phyloP scores from a whole-genome alignment of 2,797 vertebrate genomes.

The Neosilurus hyrtlii region DNA sequence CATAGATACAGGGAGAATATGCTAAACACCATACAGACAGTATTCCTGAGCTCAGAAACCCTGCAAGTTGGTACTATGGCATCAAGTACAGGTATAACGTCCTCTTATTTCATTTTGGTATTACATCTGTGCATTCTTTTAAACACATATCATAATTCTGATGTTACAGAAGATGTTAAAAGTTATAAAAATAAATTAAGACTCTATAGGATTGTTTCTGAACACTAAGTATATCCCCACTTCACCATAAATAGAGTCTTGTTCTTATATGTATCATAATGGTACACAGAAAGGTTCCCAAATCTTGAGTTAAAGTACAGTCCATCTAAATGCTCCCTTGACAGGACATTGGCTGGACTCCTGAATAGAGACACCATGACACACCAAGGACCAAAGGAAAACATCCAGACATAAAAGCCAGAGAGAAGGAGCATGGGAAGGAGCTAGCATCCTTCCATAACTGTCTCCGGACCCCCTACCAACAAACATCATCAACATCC shows the following conservation, averaged over 20 bases:
- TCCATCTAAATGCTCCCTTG: conserved; percentile 2
- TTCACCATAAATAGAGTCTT: not conserved
- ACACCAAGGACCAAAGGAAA: conserved; percentile 41
- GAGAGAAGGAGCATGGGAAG: conserved; percentile 38
- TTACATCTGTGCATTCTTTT: not conserved
- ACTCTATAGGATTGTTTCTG: not conserved
- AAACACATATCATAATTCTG: too few species aligned
- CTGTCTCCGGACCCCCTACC: conserved; percentile 55
- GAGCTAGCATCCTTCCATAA: conserved; percentile 47
- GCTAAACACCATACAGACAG: not conserved
- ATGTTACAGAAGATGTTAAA: not conserved
- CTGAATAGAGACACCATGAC: conserved; percentile 22
- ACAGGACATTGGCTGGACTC: not conserved
- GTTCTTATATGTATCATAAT: not conserved
- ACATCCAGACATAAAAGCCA: conserved; percentile 42
- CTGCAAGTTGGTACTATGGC: not conserved
- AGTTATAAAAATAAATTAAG: not conserved
- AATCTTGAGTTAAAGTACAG: not conserved
- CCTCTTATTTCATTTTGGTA: not conserved
- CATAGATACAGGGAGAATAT: not conserved
- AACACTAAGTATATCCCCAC: not conserved
- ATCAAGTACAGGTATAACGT: not conserved
- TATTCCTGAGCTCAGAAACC: not conserved
- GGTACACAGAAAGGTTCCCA: not conserved
- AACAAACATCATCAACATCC: conserved; percentile 60